These are phyloP conservation scores for Heliconius ismenius DNA, from an alignment of 2,888 invertebrate species.

Conservation along the genomic window DNA sequence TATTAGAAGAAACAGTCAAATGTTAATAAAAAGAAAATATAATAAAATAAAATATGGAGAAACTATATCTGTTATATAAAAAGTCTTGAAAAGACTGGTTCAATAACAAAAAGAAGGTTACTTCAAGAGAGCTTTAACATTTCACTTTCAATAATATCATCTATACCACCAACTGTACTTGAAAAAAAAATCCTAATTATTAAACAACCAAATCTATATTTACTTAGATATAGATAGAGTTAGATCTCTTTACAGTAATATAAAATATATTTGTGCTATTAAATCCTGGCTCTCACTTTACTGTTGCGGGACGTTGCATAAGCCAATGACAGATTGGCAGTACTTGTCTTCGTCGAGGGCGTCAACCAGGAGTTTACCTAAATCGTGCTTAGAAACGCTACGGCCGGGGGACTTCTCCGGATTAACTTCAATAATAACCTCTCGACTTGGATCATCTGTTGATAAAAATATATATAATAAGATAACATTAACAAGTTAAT, in stretches of 20 bases:
- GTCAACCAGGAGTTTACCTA: slow-evolving; percentile 89
- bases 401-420: slow-evolving; percentile 86
- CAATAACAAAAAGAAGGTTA: background rate
- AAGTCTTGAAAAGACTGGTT: background rate
- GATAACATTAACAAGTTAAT: background rate
- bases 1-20: background rate
- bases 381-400: slow-evolving; percentile 87
- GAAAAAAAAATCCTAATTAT: background rate
- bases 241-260: background rate
- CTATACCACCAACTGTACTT: background rate
- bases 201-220: background rate
- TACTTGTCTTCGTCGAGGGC: slow-evolving; percentile 86
- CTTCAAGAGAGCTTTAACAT: background rate
- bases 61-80: background rate
- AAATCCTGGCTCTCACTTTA: slow-evolving; percentile 35
- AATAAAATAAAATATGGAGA: too few species aligned
- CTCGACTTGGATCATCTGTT: slow-evolving; percentile 84
- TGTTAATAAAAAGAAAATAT: background rate
- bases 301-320: slow-evolving; percentile 62
- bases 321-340: slow-evolving; percentile 74
- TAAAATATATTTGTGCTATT: background rate
- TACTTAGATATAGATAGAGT: background rate
- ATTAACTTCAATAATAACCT: slow-evolving; percentile 81
- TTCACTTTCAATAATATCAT: background rate
- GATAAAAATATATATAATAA: slow-evolving; percentile 38